Conservation (phyloP, 2,797 vertebrate genomes). For the Synaphobranchus kaupii region DNA sequence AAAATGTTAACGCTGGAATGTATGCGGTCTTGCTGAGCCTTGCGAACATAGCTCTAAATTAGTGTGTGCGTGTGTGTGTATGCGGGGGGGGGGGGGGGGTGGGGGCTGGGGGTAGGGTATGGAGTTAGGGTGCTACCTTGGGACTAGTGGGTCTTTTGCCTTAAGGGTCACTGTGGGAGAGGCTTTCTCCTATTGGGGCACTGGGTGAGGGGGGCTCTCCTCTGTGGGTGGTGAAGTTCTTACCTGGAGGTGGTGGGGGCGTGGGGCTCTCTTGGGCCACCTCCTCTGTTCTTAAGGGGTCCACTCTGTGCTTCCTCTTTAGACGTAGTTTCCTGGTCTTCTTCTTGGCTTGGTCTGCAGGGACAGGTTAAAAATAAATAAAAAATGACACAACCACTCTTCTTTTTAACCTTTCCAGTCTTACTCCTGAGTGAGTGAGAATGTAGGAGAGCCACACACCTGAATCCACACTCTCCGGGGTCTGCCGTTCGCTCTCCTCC, state of each 20-base stretch:
- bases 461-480: slow-evolving; percentile 71
- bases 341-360: slow-evolving; percentile 79
- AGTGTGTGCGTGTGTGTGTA: not conserved
- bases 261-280: slow-evolving; percentile 71
- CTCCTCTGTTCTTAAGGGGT: slow-evolving; percentile 83
- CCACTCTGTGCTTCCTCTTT: slow-evolving; percentile 88
- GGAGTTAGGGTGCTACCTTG: not conserved
- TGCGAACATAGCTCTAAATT: not conserved
- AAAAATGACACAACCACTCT: not conserved
- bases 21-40: not conserved
- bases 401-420: not conserved
- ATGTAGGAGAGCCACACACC: slow-evolving; percentile 60
- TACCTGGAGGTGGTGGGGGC: slow-evolving; percentile 81
- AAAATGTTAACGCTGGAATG: not conserved
- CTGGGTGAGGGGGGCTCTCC: not conserved
- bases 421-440: not conserved
- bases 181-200: too few species aligned
- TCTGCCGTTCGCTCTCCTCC: slow-evolving; percentile 69
- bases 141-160: not conserved
- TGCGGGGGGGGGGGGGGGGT: not conserved
- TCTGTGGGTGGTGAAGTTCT: slow-evolving; percentile 34
- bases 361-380: slow-evolving; percentile 44
- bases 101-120: not conserved
- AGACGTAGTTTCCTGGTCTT: slow-evolving; percentile 85
- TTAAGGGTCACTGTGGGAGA: not conserved